A percentile compares a stretch with the other conserved stretches of the same genome.
Conservation (phyloP, 1,140 invertebrate species). For the Drosophila equinoxialis region DNA sequence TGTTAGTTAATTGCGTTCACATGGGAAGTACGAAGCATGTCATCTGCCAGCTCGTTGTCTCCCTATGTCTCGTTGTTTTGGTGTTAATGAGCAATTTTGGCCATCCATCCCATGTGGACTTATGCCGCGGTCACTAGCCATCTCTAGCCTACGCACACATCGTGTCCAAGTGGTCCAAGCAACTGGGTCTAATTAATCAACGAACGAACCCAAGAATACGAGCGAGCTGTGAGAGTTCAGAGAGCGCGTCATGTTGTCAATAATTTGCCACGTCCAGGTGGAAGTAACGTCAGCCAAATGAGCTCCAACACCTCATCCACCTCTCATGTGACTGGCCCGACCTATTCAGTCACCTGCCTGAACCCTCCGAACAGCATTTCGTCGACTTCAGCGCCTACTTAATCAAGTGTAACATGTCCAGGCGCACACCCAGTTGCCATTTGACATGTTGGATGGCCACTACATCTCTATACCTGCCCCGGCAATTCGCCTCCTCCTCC, state of each 20-base stretch:
- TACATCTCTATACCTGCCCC: slow-evolving; percentile 3
- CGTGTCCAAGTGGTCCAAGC: slow-evolving; percentile 13
- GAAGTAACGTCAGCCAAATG: background rate
- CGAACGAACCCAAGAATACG: slow-evolving; percentile 49
- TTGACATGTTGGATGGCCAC: slow-evolving; percentile 58
- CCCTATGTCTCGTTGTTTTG: slow-evolving; percentile 23
- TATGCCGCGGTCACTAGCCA: slow-evolving; percentile 36
- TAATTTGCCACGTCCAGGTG: slow-evolving; percentile 73
- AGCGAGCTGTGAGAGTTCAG: slow-evolving; percentile 9
- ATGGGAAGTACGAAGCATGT: slow-evolving; percentile 16
- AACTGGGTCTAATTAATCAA: slow-evolving; percentile 75
- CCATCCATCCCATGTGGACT: slow-evolving; percentile 42
- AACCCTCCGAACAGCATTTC: slow-evolving; percentile 75
- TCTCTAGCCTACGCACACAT: slow-evolving; percentile 13
- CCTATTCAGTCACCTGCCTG: slow-evolving; percentile 21
- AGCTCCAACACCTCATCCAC: slow-evolving; percentile 24
- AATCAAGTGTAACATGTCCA: slow-evolving; percentile 78
- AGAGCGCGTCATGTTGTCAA: slow-evolving; percentile 58
- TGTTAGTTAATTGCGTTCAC: slow-evolving; percentile 16
- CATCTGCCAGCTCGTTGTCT: slow-evolving; percentile 12
- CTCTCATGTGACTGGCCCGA: slow-evolving; percentile 26
- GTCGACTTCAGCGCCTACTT: slow-evolving; percentile 78
- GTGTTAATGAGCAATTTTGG: slow-evolving; percentile 56
- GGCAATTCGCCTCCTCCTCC: background rate
- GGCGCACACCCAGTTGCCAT: slow-evolving; percentile 58